Evolutionary conservation across 1,140 invertebrate genomes (phyloP).

Genomic region (Gonatopus flavifemur): DNA sequence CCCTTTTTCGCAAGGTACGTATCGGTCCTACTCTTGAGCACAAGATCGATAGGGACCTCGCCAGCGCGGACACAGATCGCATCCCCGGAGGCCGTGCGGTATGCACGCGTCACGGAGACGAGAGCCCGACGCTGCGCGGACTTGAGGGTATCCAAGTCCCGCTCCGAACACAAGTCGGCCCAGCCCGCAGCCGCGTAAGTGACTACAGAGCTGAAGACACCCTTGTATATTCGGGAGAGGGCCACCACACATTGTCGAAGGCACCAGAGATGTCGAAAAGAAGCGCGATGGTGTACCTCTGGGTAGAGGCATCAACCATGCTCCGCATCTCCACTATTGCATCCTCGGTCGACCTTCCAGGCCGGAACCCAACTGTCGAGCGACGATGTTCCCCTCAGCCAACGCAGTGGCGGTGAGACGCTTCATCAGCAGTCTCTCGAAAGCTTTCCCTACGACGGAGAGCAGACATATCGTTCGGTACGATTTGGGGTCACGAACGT

Average conservation of each 20-base stretch:
- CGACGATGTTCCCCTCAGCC: not conserved
- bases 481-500: slow-evolving; percentile 13
- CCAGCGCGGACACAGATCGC: slow-evolving; percentile 15
- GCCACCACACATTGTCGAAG: slow-evolving; percentile 50
- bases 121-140: slow-evolving; percentile 27
- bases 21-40: not conserved
- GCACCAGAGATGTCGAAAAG: slow-evolving; percentile 52
- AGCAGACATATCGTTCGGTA: slow-evolving; percentile 33
- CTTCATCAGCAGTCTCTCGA: slow-evolving; percentile 23
- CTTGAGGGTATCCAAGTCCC: not conserved
- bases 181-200: slow-evolving; percentile 36
- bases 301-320: not conserved
- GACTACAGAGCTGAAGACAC: slow-evolving; percentile 23
- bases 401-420: not conserved
- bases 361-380: slow-evolving; percentile 7
- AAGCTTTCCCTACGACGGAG: slow-evolving; percentile 27
- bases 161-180: slow-evolving; percentile 12
- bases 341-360: slow-evolving; percentile 3
- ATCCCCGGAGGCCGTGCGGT: slow-evolving; percentile 26
- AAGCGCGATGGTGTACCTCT: slow-evolving; percentile 26
- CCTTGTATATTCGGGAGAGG: slow-evolving; percentile 24
- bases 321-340: slow-evolving; percentile 1
- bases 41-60: slow-evolving; percentile 11
- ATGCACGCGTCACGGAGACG: slow-evolving; percentile 22
- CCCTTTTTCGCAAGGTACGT: not conserved